Base-by-base conservation (phyloP, 2,113 vertebrate species). In the Caracal caracal region DNA sequence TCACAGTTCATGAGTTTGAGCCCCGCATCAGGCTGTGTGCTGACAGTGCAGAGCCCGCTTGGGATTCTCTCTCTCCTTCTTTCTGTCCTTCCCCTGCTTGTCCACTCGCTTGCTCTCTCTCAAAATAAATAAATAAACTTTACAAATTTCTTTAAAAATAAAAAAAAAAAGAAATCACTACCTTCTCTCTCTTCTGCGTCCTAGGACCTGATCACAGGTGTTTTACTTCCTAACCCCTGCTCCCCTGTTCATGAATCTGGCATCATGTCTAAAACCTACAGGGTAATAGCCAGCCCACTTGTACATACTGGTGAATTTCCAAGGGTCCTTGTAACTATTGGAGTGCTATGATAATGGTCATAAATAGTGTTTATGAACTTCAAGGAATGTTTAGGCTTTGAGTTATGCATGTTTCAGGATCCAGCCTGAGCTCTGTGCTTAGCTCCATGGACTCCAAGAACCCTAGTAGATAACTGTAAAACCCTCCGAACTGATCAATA, bases 231-330 rank as follows among this genome's bases (percentile, higher is more conserved):
- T 26, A 63, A 61, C 0, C 33, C 3, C 16, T 51, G 33, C 7
- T 47, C 59, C 12, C 5, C 3, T 19, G 66, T 68, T 6, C 17
- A 28, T 28, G 56, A 22, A 68, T 82, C 63, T 92, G 33, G 10
- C 2, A 30, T 1, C 3, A 1, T 12, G 3, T 76, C 75, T 80
- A 92, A 88, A 79, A 40, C 43, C 37, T 40, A 4, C 1, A 71
- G 22, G 12, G 10, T 11, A 49, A 49, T 17, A 47, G 10, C 11
- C 73, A 65, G 20, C 30, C 4, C 0, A 2, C 2, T 33, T 2
- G 3, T 13, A 9, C 33, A 24, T 1, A 71, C 65, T 8, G 11
- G 9, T n/a, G 43, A 93, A 47, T 63, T 88, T 22, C 10, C 63
- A n/a, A 53, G 33, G 51, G 15, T 84, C 76, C 16, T 28, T 63